Evolutionary conservation across 2,888 invertebrate species (phyloP), one percentile per base, ranked within the genome.

Genomic region (Agriopis marginaria): DNA sequence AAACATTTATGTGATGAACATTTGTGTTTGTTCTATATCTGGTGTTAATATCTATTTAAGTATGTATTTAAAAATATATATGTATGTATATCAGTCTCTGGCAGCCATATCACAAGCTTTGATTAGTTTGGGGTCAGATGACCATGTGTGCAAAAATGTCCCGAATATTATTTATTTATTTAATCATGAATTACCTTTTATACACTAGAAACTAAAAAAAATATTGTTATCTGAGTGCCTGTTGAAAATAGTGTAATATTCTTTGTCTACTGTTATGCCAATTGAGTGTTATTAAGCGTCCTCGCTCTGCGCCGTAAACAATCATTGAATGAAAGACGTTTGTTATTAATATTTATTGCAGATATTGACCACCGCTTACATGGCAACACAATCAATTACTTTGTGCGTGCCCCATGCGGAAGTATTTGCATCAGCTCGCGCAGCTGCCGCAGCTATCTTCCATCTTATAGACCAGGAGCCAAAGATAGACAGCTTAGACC

Each of bases 321-420:
- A 61, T 51, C 7, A 23, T 12, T 51, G n/a, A 23, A 62, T 45
- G 62, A 32, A 44, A 23, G 23, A 62, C 12, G 42, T 44, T n/a
- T 23, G 4, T 14, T 55, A 42, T 42, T 42, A 42, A 14, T 14
- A 55, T 40, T 53, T 53, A 62, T 56, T 64, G 7, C 84, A 96
- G 96, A 95, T 97, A 32, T 76, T 98, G 79, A 97, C 97, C 87
- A 96, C 96, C 63, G 96, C 97, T 0, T 95, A 97, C 76, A 96
- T 96, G 90, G 97, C 97, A 0, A 97, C 97, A 0, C 97, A 97
- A 84, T 97, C 96, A 53, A 95, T 97, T 77, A 97, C 97, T 0
- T 95, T 97, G 73, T 96, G 96, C 61, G 96, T 97, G 9, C 97
- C 97, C 0, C 97, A 97, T 80, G 90, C 96, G 14, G 97, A 97